Base-by-base conservation (phyloP, 2,113 vertebrate species). In the Tragelaphus strepsiceros region DNA sequence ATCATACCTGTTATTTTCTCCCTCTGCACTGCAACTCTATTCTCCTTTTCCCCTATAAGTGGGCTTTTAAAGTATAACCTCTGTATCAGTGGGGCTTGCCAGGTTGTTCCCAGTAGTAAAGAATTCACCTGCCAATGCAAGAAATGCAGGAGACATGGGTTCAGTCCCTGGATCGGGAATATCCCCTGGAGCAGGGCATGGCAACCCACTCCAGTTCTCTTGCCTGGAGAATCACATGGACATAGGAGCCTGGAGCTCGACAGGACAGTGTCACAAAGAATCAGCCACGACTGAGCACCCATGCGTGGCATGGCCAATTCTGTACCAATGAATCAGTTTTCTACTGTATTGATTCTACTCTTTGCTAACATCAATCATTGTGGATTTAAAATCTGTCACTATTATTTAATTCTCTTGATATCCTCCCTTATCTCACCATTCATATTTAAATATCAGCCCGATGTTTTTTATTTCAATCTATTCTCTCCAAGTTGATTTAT, bases 361-460 rank as follows among this genome's bases (percentile, higher is more conserved):
- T 90, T 82, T 56, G 7, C 9, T 92, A 90, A 84, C 32, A 77
- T 96, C 71, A 82, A 26, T 87, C 80, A 90, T 6, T 92, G n/a
- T 67, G 51, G 17, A 83, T 16, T 96, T 90, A 82, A 92, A 96
- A 46, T 83, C 56, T 92, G 39, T 46, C 43, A 58, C 88, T 71
- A 84, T 53, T 59, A 86, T 94, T 93, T 96, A 90, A 94, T 90
- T 97, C 21, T 90, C 56, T 83, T 92, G 32, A 64, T 96, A 96
- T 67, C 19, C 24, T 87, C 71, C n/a, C 56, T 90, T 96, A 94
- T 83, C 35, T 87, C 35, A 28, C 16, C 4, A 87, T 7, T 11
- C 28, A 71, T 54, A 92, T 64, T 74, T 85, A 74, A 86, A 92
- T 83, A 92, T 67, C 17, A 85, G 35, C 11, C 61, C 58, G 21